Evolutionary conservation across 2,888 invertebrate species (phyloP).

Genomic region (Germaria angustata): DNA sequence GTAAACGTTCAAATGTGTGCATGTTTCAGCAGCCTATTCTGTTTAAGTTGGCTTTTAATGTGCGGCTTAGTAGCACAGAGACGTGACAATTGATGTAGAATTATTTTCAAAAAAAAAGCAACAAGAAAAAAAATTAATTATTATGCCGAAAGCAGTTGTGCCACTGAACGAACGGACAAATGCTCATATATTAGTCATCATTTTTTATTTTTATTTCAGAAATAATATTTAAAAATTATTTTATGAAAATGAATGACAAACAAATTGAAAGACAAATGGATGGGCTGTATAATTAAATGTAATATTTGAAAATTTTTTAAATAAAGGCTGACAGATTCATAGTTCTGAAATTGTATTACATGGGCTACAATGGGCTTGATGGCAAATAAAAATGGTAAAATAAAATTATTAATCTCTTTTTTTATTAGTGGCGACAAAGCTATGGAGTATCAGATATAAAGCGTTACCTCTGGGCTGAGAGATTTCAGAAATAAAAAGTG

Average conservation of each 20-base stretch:
- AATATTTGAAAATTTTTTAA: not conserved
- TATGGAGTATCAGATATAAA: not conserved
- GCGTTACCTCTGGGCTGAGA: too few species aligned
- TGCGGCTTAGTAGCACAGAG: not conserved
- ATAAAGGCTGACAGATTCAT: conserved; percentile 4
- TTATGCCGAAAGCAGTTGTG: conserved; percentile 23
- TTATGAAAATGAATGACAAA: conserved; percentile 1
- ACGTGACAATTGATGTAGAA: conserved; percentile 9
- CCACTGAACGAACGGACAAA: conserved; percentile 17
- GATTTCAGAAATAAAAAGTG: too few species aligned
- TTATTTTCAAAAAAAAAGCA: too few species aligned
- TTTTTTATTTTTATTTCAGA: not conserved
- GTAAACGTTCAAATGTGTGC: not conserved
- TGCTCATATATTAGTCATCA: not conserved
- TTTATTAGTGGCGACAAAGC: not conserved
- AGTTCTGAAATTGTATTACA: not conserved
- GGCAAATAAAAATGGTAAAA: not conserved
- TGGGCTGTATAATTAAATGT: not conserved
- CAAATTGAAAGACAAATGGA: not conserved
- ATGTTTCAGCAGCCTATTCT: not conserved
- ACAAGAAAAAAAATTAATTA: conserved; percentile 2
- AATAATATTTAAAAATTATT: not conserved
- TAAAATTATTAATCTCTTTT: not conserved
- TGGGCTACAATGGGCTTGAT: not conserved
- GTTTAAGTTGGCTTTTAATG: not conserved